Base-by-base conservation (phyloP, 2,797 vertebrate genomes). In the Malurus splendens region DNA sequence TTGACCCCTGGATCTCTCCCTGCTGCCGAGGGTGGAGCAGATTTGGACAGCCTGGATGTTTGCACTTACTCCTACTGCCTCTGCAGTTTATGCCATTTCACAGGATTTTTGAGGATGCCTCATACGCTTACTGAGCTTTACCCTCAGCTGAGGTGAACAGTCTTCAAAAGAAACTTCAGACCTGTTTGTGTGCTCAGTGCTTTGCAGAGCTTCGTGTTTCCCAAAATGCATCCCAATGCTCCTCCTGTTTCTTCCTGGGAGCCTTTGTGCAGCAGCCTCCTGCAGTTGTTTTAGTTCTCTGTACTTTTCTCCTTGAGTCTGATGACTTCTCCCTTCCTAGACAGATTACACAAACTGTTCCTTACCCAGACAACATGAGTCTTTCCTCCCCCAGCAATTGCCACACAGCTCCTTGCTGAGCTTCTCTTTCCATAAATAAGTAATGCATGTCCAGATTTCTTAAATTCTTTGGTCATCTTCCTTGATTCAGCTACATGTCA, bases 301-400 rank as follows among this genome's bases (percentile, higher is more conserved):
- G 74, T 75, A 56, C 48, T 90, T 82, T 94, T 68, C 71, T 92
- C 66, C 80, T 85, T 72, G 62, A 91, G 67, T 62, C 61, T 59
- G 67, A 95, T 68, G 68, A 72, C 75, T 78, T 88, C 56, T 94
- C 59, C n/a, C 61, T 95, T 93, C 77, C 90, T 84, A 85, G 95
- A 92, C 87, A 82, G 89, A 93, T 95, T 96, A 82, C 93, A 94
- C 93, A 96, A 95, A 80, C 44, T 67, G 27, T 90, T 90, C 59
- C 71, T 91, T 66, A 94, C 50, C 33, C 90, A 90, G 85, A 96
- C 82, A 87, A 54, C 28, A 27, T 89, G 83, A 94, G 62, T 65
- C 90, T 92, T 92, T 90, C 84, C 39, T 0, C 77, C 89, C 76
- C 64, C 92, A 94, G 83, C 85, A 90, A 77, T 90, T 95, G 86